A percentile compares a stretch with the other conserved stretches of the same genome.
Evolutionary conservation across 1,140 invertebrate genomes (phyloP).

Genomic region (Adelges cooleyi): DNA sequence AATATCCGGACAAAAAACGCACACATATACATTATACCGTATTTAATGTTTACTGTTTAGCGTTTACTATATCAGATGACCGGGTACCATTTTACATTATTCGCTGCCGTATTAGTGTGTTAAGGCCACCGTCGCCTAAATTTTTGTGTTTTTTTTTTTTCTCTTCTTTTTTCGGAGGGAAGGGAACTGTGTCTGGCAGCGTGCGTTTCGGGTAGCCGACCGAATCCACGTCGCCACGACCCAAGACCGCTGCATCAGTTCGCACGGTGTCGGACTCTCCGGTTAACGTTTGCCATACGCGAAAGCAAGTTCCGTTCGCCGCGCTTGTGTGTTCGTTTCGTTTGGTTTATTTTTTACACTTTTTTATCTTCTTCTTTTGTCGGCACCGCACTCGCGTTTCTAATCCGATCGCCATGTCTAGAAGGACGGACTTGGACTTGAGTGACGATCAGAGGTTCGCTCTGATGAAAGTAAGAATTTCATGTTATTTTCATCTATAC

Average conservation of each 20-base stretch:
- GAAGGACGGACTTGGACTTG: slow-evolving; percentile 29
- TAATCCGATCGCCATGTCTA: neutral
- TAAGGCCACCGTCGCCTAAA: neutral
- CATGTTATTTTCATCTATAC: no score
- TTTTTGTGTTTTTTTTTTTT: neutral
- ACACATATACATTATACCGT: no score
- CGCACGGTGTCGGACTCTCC: neutral
- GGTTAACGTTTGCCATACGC: no score
- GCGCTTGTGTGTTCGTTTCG: neutral
- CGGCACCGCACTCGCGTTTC: neutral
- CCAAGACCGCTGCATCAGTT: neutral
- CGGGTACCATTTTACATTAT: no score
- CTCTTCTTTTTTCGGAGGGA: neutral
- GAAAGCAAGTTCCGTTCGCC: slow-evolving; percentile 6
- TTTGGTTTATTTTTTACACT: neutral
- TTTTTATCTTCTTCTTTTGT: no score
- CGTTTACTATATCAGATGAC: no score
- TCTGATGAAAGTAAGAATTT: slow-evolving; percentile 32
- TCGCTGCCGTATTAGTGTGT: neutral
- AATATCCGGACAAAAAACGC: no score
- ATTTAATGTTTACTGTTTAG: no score
- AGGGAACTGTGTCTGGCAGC: neutral
- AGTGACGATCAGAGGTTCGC: slow-evolving; percentile 32
- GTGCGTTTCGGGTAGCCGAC: neutral
- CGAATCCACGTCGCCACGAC: neutral